A percentile compares a stretch with the other conserved stretches of the same genome.
phyloP scores from a whole-genome alignment of 2,888 invertebrate species.

The Tetropium fuscum region DNA sequence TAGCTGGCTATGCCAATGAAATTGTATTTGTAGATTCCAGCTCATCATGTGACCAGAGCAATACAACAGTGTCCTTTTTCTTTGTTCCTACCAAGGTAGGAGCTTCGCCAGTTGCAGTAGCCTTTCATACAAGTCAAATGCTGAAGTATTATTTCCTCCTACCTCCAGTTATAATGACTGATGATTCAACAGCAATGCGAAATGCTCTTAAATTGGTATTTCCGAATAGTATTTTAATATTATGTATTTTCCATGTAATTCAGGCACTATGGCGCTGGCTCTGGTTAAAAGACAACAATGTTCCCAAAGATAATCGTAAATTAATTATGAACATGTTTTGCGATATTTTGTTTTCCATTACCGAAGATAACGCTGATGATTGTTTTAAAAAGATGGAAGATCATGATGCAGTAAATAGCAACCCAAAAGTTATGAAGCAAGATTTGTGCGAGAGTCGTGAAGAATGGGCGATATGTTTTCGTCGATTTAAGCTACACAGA shows the following conservation, averaged over 20 bases:
- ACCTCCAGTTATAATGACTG: neutral
- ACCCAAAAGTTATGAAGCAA: neutral
- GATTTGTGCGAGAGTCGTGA: neutral
- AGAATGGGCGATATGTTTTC: neutral
- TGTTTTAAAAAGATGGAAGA: neutral
- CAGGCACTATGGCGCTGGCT: neutral
- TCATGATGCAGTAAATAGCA: neutral
- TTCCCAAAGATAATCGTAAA: neutral
- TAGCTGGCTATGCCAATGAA: neutral
- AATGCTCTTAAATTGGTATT: neutral
- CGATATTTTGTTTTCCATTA: too few species aligned
- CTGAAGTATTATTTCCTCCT: neutral
- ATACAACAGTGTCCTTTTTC: neutral
- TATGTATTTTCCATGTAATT: neutral
- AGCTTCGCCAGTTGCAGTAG: neutral
- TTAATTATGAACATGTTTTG: too few species aligned
- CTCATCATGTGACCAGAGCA: neutral
- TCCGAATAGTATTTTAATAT: neutral
- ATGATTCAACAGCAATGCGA: neutral
- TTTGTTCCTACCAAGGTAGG: neutral
- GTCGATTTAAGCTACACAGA: neutral
- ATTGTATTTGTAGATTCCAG: neutral
- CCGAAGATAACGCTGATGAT: neutral
- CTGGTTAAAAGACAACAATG: neutral
- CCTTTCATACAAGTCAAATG: neutral